Conservation (phyloP, 2,113 vertebrate genomes). For the Sinocyclocheilus anshuiensis region DNA sequence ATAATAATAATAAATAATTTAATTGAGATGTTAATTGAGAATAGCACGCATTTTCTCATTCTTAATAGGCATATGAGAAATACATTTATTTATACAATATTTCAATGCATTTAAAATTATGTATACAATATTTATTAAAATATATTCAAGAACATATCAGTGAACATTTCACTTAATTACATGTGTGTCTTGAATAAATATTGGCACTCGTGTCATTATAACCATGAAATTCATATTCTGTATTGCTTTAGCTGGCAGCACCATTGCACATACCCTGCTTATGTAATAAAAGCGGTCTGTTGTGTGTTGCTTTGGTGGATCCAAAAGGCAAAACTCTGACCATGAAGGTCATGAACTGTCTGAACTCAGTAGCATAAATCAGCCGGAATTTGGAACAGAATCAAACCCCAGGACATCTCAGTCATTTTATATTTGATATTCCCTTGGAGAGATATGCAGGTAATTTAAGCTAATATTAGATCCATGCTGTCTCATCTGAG, state of each 20-base stretch:
- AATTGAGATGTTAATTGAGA: neutral
- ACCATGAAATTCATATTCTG: neutral
- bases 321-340: neutral
- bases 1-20: no score
- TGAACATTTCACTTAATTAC: neutral
- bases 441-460: neutral
- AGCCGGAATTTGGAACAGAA: neutral
- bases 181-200: neutral
- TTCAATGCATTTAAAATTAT: neutral
- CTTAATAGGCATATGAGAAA: neutral
- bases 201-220: neutral
- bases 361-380: neutral
- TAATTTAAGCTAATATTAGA: conserved; percentile 6
- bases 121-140: neutral
- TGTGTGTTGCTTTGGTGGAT: neutral
- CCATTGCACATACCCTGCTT: neutral
- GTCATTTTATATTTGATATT: neutral
- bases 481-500: neutral
- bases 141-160: no score
- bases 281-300: neutral
- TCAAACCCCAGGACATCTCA: neutral
- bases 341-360: neutral
- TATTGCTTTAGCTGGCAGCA: neutral
- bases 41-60: neutral
- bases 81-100: neutral